phyloP scores from a whole-genome alignment of 1,140 invertebrate genomes.

The Cotesia glomerata region DNA sequence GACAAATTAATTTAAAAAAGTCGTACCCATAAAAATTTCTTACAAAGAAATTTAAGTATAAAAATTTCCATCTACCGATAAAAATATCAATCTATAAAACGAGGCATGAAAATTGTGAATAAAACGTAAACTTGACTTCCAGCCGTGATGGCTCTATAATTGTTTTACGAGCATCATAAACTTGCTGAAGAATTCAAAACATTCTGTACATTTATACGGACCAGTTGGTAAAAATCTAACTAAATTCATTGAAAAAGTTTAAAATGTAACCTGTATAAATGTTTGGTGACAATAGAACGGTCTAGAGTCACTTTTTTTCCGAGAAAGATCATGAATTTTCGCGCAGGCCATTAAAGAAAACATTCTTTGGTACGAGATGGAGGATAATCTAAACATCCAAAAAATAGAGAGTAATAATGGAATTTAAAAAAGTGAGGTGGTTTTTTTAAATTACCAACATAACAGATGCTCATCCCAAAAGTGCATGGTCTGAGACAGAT shows the following conservation, averaged over 20 bases:
- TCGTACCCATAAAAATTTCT: too few species aligned
- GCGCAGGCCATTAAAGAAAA: background rate
- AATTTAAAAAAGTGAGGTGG: too few species aligned
- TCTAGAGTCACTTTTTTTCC: background rate
- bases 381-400: background rate
- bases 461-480: background rate
- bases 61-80: too few species aligned
- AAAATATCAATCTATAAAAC: constrained; percentile 1
- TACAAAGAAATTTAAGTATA: too few species aligned
- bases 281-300: background rate
- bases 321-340: background rate
- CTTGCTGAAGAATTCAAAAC: constrained; percentile 12
- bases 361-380: background rate
- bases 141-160: constrained; percentile 39
- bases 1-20: too few species aligned
- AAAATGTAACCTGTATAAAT: background rate
- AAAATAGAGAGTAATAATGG: too few species aligned
- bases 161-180: constrained; percentile 45
- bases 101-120: constrained; percentile 18
- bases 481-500: background rate
- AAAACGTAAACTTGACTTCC: constrained; percentile 26
- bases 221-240: background rate
- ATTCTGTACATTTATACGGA: background rate
- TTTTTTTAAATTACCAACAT: background rate
- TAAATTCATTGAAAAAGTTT: background rate